Base-by-base conservation (phyloP, 2,888 invertebrate genomes). In the Eupithecia subfuscata region DNA sequence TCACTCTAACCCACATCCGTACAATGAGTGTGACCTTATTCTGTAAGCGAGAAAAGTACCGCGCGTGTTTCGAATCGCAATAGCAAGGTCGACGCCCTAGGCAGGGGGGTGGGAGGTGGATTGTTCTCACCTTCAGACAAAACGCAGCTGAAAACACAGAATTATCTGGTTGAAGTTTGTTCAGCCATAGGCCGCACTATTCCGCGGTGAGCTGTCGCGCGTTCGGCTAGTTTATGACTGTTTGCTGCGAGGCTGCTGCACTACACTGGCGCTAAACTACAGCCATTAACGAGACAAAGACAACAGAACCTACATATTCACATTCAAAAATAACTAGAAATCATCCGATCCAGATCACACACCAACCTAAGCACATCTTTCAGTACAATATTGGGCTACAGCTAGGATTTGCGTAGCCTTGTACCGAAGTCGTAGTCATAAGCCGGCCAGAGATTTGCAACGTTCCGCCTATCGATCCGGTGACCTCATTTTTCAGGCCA, bases 1-100 rank as follows among this genome's bases (percentile, higher is more conserved):
- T 69, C 76, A 84, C 83, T 81, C 78, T 82, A 83, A 84, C 82
- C 84, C 84, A 86, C 83, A 85, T 85, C 84, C 83, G 81, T 80
- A 83, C 81, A 88, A 88, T 88, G 84, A 89, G 88, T 85, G 87
- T 90, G 92, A 91, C 92, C 92, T 89, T 89, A 92, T 92, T 92
- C 90, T 83, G 87, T 78, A 79, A 85, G 85, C 89, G 89, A 90
- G 89, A 91, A 91, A 90, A 91, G 88, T 87, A 88, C 84, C 82
- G 89, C 85, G 89, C 90, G 91, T 89, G 90, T 85, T 84, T 82
- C 82, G 93, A 90, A 92, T 92, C 86, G 88, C 87, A 93, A 92
- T 91, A 88, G 86, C 90, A 91, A 91, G 92, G 92, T 92, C 92
- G 88, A 85, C 88, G 90, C 87, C 84, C 88, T 84, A 82, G 82